These are phyloP conservation scores for Melanocharis versteri DNA, from an alignment of 2,113 vertebrate species.

Conservation along the genomic window DNA sequence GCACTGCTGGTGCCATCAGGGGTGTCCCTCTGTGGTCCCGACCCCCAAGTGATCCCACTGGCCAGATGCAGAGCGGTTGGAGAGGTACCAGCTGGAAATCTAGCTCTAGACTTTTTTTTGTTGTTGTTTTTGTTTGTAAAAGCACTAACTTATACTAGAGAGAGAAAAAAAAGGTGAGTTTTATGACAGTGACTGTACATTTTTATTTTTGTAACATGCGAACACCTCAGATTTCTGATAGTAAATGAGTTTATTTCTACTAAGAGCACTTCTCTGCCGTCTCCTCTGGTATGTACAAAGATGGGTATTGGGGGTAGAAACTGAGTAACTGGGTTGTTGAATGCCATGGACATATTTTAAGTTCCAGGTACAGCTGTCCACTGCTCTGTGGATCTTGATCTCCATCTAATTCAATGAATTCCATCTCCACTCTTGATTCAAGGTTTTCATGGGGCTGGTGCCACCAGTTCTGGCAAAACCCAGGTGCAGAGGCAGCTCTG, in stretches of 20 bases:
- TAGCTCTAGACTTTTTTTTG: not conserved
- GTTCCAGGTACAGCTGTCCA: not conserved
- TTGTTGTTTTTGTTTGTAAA: not conserved
- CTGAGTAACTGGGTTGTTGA: not conserved
- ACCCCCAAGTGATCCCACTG: not conserved
- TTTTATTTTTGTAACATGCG: constrained; percentile 64
- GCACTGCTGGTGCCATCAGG: not conserved
- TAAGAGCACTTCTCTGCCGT: not conserved
- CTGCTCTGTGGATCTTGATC: not conserved
- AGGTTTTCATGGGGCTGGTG: not conserved
- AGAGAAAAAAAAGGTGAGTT: not conserved
- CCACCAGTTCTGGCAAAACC: not conserved
- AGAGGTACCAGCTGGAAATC: not conserved
- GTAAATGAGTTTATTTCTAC: constrained; percentile 46
- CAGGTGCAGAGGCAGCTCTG: not conserved
- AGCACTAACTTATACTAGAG: constrained; percentile 47
- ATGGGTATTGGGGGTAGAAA: not conserved
- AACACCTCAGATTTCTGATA: not conserved
- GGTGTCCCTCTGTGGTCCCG: not conserved
- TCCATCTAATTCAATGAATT: not conserved
- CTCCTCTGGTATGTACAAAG: not conserved
- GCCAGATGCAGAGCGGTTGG: not conserved
- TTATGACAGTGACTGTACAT: constrained; percentile 1
- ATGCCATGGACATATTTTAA: not conserved
- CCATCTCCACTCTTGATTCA: not conserved